A percentile compares a stretch with the other conserved stretches of the same genome.
phyloP scores from a whole-genome alignment of 2,888 invertebrate genomes.

The Coelinius sp. region DNA sequence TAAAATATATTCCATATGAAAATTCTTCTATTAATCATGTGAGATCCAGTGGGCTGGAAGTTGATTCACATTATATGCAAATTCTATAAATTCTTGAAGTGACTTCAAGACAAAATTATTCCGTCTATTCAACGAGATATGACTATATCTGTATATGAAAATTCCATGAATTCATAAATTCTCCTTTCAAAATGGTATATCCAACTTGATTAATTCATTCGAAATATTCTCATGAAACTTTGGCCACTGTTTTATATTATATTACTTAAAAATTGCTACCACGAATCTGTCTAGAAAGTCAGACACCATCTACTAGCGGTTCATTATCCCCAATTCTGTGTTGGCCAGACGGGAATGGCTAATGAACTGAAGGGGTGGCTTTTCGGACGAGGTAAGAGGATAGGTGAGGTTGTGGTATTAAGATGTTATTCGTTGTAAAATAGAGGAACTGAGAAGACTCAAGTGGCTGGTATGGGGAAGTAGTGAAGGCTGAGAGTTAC shows the following conservation, averaged over 20 bases:
- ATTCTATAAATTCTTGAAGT: too few species aligned
- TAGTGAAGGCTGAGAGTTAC: background rate
- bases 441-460: conserved; percentile 41
- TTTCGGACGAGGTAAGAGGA: conserved; percentile 32
- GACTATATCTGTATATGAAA: background rate
- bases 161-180: background rate
- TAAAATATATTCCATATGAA: too few species aligned
- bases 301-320: conserved; percentile 47
- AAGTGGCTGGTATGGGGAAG: too few species aligned
- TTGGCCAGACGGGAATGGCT: conserved; percentile 62
- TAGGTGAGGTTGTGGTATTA: conserved; percentile 62
- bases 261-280: background rate
- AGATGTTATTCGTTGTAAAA: conserved; percentile 57
- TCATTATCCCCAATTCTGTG: conserved; percentile 65
- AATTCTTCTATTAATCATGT: too few species aligned
- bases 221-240: conserved; percentile 23
- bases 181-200: background rate
- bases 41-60: too few species aligned
- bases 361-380: conserved; percentile 65
- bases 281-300: conserved; percentile 6
- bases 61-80: too few species aligned
- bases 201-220: background rate
- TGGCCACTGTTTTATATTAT: background rate
- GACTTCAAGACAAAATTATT: too few species aligned
- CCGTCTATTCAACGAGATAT: too few species aligned